A percentile compares a stretch with the other conserved stretches of the same genome.
Conservation (phyloP, 2,888 invertebrate species). For the Hemaris fuciformis region DNA sequence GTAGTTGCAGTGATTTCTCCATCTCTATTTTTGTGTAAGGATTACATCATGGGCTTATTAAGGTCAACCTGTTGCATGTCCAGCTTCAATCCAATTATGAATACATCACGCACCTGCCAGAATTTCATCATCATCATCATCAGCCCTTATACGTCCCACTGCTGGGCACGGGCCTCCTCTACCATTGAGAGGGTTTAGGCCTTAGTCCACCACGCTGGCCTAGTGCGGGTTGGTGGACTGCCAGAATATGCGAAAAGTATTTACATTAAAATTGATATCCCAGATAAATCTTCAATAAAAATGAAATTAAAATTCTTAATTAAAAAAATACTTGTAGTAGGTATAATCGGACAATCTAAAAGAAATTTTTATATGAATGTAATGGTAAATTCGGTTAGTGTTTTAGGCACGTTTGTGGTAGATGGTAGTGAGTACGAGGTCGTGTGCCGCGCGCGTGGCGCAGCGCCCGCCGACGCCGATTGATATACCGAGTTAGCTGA, state of each 20-base stretch:
- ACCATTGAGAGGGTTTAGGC: too few relatives aligned
- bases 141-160: too few relatives aligned
- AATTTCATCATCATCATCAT: too few relatives aligned
- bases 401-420: not conserved
- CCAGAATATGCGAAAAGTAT: too few relatives aligned
- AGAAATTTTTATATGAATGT: not conserved
- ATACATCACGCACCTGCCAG: not conserved
- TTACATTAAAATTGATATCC: too few relatives aligned
- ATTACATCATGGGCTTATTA: too few relatives aligned
- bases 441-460: conserved; percentile 57
- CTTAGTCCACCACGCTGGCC: too few relatives aligned
- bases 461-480: conserved; percentile 33
- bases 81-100: not conserved
- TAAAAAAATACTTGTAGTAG: too few relatives aligned
- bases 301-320: too few relatives aligned
- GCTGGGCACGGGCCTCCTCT: too few relatives aligned
- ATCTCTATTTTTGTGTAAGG: not conserved
- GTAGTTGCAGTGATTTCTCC: not conserved
- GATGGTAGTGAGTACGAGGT: conserved; percentile 28
- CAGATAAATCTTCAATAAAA: too few relatives aligned
- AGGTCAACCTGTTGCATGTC: not conserved
- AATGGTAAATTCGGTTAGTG: not conserved
- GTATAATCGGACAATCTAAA: not conserved
- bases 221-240: too few relatives aligned
- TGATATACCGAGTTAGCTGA: conserved; percentile 57